phyloP scores from a whole-genome alignment of 2,797 vertebrate genomes.

The Avahi laniger region DNA sequence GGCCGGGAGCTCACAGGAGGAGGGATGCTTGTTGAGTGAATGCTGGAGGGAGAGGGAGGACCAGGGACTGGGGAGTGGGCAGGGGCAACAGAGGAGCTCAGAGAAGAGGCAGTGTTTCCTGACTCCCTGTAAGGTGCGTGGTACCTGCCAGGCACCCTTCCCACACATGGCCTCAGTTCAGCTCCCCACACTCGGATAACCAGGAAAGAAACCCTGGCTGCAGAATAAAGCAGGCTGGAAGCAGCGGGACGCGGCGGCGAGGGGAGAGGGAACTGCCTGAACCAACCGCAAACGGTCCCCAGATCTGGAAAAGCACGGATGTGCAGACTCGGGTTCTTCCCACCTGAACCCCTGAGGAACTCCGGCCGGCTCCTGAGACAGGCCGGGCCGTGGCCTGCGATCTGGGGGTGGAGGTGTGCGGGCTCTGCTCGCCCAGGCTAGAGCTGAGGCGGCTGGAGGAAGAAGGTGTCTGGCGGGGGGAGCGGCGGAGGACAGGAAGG shows the following conservation, averaged over 20 bases:
- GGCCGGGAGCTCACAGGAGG: not conserved
- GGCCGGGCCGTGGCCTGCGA: not conserved
- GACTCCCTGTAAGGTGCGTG: not conserved
- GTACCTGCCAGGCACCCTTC: not conserved
- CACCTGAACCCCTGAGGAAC: not conserved
- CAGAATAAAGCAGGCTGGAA: not conserved
- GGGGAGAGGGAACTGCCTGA: fast-evolving
- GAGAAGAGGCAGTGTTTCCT: not conserved
- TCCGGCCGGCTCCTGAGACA: not conserved
- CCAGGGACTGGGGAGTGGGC: not conserved
- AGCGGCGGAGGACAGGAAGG: not conserved
- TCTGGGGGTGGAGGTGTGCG: not conserved
- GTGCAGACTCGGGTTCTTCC: not conserved
- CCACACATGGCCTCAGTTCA: not conserved
- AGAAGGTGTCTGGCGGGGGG: not conserved
- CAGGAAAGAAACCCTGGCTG: not conserved
- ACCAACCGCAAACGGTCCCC: not conserved
- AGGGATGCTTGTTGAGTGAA: not conserved
- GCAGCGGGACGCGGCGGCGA: not conserved
- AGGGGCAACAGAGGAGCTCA: not conserved
- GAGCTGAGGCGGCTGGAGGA: not conserved
- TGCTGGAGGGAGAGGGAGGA: not conserved
- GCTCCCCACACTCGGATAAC: not conserved
- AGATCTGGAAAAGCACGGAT: not conserved
- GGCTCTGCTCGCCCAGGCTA: not conserved